phyloP scores from a whole-genome alignment of 2,797 vertebrate genomes.

The Falco cherrug region DNA sequence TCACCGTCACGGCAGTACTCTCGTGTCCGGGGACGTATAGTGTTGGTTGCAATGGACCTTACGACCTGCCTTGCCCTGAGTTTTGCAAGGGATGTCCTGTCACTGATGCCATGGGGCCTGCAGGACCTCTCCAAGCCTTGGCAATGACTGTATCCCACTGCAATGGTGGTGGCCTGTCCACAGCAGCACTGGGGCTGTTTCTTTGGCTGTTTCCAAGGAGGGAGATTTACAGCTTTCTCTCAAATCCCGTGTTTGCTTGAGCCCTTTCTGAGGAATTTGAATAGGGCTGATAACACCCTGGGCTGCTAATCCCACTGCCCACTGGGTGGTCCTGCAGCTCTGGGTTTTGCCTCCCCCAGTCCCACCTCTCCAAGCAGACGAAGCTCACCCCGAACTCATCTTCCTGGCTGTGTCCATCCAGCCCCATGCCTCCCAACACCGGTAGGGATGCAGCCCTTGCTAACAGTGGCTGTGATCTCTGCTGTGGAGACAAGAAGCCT shows the following conservation, averaged over 20 bases:
- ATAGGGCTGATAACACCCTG: rapidly evolving
- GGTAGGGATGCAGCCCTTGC: not conserved
- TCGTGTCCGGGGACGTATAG: rapidly evolving
- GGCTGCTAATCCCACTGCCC: not conserved
- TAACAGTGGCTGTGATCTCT: not conserved
- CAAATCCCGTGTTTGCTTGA: not conserved
- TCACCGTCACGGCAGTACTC: not conserved
- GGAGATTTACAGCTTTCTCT: not conserved
- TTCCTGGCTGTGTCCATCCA: not conserved
- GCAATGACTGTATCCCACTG: not conserved
- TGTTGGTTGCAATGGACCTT: not conserved
- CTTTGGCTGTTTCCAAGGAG: not conserved
- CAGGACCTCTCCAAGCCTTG: rapidly evolving
- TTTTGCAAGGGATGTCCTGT: not conserved
- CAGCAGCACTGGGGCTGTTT: not conserved
- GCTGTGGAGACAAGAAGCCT: not conserved
- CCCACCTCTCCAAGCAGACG: not conserved
- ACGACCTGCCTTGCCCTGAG: not conserved
- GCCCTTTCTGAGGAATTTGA: not conserved
- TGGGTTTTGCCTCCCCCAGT: not conserved
- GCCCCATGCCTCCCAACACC: not conserved
- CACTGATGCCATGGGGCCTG: not conserved
- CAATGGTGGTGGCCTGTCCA: not conserved
- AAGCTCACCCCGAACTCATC: not conserved
- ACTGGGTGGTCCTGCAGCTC: not conserved